phyloP scores from a whole-genome alignment of 2,888 invertebrate genomes.

The Deilephila porcellus region DNA sequence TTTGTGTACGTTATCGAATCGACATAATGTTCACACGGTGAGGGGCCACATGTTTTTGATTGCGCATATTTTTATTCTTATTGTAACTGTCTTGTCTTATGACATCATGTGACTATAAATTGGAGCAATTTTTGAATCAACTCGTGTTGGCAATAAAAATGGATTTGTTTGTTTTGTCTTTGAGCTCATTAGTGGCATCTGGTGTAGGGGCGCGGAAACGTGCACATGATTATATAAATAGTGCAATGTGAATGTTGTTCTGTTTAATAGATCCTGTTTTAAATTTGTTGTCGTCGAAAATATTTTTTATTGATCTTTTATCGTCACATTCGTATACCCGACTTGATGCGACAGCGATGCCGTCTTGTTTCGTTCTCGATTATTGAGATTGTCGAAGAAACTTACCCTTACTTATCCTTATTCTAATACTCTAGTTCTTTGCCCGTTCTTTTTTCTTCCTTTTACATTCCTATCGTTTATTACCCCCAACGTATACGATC shows the following conservation, averaged over 20 bases:
- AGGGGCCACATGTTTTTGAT: slow-evolving; percentile 77
- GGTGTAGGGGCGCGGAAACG: slow-evolving; percentile 32
- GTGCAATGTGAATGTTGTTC: background rate
- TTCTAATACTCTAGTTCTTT: too few relatives aligned
- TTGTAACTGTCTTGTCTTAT: slow-evolving; percentile 54
- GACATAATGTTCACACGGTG: slow-evolving; percentile 78
- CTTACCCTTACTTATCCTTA: too few relatives aligned
- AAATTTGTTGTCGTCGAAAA: background rate
- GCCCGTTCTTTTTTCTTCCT: too few relatives aligned
- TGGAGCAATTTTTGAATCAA: slow-evolving; percentile 74
- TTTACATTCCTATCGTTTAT: too few relatives aligned
- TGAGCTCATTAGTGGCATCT: slow-evolving; percentile 50
- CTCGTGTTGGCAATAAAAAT: slow-evolving; percentile 73
- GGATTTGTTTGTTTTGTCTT: slow-evolving; percentile 73
- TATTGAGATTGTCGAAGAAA: too few relatives aligned
- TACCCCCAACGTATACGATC: too few relatives aligned
- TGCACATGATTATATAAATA: background rate
- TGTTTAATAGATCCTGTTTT: slow-evolving; percentile 5
- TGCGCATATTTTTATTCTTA: slow-evolving; percentile 74
- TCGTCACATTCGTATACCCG: background rate
- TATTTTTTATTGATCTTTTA: background rate
- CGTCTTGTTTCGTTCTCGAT: too few relatives aligned
- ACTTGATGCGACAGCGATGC: too few relatives aligned
- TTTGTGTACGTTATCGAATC: slow-evolving; percentile 68
- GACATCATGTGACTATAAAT: slow-evolving; percentile 74